phyloP scores from a whole-genome alignment of 2,888 invertebrate species.

The Alsophila aescularia region DNA sequence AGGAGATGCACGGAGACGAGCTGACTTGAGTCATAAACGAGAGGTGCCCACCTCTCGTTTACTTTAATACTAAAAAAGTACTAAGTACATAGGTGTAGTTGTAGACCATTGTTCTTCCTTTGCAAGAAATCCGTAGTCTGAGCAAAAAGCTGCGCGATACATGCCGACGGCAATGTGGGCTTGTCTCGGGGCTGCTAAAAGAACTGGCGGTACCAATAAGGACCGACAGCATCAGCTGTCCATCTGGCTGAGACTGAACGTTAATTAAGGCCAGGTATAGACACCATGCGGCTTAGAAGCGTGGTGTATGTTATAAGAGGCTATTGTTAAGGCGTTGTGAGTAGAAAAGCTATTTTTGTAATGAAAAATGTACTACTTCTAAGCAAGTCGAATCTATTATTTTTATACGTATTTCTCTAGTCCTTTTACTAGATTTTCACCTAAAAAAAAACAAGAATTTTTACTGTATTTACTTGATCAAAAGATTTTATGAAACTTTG shows the following conservation, averaged over 20 bases:
- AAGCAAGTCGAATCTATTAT: no score
- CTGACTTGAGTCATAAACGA: no score
- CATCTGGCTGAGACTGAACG: constrained; percentile 34
- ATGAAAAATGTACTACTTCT: no score
- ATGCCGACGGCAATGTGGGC: constrained; percentile 17
- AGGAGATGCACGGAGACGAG: no score
- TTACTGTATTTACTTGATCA: no score
- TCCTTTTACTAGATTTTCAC: no score
- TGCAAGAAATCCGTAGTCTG: constrained; percentile 4
- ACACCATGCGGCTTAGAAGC: constrained; percentile 27
- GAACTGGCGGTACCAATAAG: constrained; percentile 36
- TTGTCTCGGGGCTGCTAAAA: constrained; percentile 25
- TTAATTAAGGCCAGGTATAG: constrained; percentile 52
- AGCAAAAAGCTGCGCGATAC: constrained; percentile 19
- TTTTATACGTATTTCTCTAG: no score
- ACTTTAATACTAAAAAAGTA: no score
- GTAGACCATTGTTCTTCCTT: not conserved
- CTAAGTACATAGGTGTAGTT: no score
- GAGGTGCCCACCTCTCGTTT: no score
- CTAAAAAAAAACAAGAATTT: no score
- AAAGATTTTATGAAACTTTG: no score
- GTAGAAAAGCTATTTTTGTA: not conserved
- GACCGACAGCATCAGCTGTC: constrained; percentile 40
- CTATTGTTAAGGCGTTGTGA: not conserved
- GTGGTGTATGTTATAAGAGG: constrained; percentile 26